Evolutionary conservation across 2,888 invertebrate species (phyloP), one percentile per base, ranked within the genome.

Genomic region (Brenthis daphne): DNA sequence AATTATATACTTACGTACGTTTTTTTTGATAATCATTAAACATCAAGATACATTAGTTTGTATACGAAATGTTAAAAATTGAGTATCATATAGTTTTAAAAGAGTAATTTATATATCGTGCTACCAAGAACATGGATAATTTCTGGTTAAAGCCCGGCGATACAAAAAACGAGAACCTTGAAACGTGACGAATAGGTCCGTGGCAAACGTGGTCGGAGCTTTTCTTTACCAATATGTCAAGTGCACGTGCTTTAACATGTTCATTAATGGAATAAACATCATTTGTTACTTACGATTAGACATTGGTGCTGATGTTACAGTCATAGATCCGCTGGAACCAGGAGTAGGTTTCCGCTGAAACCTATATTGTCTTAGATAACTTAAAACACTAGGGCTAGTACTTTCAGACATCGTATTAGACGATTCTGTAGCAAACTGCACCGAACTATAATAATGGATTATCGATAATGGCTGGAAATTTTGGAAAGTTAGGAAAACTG

Each of bases 331-430:
- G 76, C 86, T 85, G 65, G 84, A 76, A 70, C 86, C 86, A 81
- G 83, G 81, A 78, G 84, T 89, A 61, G 90, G 90, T 88, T 94
- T 95, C 85, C 94, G 95, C 84, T 95, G 95, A 85, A 95, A 95
- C 80, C 95, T 94, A 83, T 95, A 96, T 82, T 94, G 95, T 79
- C 95, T 93, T 76, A 96, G 89, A 86, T 94, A 94, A 85, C 94
- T 94, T 81, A 95, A 87, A 77, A 94, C 88, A 83, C 93, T 94
- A 63, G 94, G 94, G 80, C 94, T 94, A 77, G 86, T 87, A 77
- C 86, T 85, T 78, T 92, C 88, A 75, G 92, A 90, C 92, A 92
- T 92, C 75, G 78, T 74, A 73, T 68, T 68, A 64, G 70, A 60
- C 66, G 67, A 72, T 57, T 61, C 56, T 55, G 55, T 65, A 64